Percentiles rank a stretch among this genome's conserved stretches.
Conservation (phyloP, 2,888 invertebrate species). For the Metallyticus violacea region DNA sequence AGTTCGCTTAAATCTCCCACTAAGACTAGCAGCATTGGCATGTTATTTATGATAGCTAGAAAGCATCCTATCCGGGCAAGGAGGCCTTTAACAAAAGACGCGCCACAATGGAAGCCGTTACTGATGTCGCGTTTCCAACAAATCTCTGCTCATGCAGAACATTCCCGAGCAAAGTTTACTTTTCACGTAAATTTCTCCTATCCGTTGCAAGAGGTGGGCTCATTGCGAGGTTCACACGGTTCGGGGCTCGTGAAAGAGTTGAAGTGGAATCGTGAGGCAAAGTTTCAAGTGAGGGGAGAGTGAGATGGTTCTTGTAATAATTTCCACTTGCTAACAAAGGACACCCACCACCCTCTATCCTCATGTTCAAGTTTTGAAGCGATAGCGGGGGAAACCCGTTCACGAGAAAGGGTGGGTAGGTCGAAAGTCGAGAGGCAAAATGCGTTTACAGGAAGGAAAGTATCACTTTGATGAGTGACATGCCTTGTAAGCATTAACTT, state of each 20-base stretch:
- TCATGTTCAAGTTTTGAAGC: neutral
- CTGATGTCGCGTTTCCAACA: neutral
- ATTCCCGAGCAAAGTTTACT: neutral
- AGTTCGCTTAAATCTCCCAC: too few relatives aligned
- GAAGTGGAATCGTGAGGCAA: neutral
- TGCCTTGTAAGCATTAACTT: too few relatives aligned
- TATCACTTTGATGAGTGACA: too few relatives aligned
- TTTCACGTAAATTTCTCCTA: neutral
- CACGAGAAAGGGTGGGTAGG: too few relatives aligned
- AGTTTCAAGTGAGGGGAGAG: neutral
- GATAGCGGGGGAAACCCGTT: too few relatives aligned
- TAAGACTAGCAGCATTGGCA: too few relatives aligned
- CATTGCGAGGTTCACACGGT: too few relatives aligned
- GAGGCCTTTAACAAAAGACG: neutral
- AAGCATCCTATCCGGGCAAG: too few relatives aligned
- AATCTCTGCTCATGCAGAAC: too few relatives aligned
- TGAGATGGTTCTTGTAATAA: neutral
- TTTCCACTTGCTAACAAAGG: neutral
- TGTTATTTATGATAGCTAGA: too few relatives aligned
- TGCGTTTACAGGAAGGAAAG: too few relatives aligned
- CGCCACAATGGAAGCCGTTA: neutral
- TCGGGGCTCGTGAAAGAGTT: neutral
- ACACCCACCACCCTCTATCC: neutral
- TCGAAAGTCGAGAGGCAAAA: neutral
- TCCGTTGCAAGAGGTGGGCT: neutral